phyloP scores from a whole-genome alignment of 2,113 vertebrate genomes.

The Ceyx cyanopectus region DNA sequence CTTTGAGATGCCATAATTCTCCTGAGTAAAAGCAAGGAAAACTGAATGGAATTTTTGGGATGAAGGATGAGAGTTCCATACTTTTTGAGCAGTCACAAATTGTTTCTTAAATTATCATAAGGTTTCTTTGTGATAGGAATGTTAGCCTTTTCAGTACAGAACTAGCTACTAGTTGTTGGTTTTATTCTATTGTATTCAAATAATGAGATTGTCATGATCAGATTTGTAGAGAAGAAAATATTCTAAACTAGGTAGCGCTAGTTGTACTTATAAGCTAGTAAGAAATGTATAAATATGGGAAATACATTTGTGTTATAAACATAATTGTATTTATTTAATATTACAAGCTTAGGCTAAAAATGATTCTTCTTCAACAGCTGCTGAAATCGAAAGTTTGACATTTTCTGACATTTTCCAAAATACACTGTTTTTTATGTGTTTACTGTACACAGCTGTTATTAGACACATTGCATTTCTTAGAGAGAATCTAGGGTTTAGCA shows the following conservation, averaged over 20 bases:
- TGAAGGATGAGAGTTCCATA: not conserved
- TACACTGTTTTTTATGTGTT: not conserved
- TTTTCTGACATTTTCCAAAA: not conserved
- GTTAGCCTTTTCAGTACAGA: not conserved
- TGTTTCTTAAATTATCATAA: not conserved
- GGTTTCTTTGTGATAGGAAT: not conserved
- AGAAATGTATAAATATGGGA: not conserved
- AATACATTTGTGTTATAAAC: not conserved
- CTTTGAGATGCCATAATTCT: not conserved
- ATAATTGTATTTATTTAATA: not conserved
- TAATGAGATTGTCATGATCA: not conserved
- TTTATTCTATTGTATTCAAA: not conserved
- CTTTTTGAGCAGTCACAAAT: not conserved
- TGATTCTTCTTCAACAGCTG: not conserved
- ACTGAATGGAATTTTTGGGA: not conserved
- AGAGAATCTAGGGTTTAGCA: not conserved
- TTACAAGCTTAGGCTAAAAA: not conserved
- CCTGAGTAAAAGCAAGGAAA: not conserved
- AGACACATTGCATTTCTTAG: not conserved
- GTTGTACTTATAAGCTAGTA: not conserved
- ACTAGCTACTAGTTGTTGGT: not conserved
- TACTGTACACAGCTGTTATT: not conserved
- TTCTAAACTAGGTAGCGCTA: not conserved
- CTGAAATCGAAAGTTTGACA: not conserved
- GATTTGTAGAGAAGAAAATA: not conserved